Percentiles rank a stretch among this genome's conserved stretches.
Evolutionary conservation across 2,888 invertebrate genomes (phyloP).

Genomic region (Bimastos eiseni): DNA sequence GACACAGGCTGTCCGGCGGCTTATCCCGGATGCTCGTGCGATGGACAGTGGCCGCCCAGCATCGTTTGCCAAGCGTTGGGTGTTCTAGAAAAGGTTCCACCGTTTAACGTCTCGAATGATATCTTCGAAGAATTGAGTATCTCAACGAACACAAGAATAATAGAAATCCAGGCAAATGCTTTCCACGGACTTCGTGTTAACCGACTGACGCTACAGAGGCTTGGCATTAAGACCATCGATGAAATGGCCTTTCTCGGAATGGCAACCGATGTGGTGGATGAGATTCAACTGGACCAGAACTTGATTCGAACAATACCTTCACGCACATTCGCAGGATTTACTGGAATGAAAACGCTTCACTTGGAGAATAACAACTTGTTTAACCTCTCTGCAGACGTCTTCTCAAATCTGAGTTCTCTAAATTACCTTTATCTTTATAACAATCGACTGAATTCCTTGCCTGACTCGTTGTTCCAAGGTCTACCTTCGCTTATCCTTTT

Average conservation of each 20-base stretch:
- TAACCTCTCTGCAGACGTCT: not conserved
- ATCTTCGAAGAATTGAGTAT: not conserved
- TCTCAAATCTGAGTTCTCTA: not conserved
- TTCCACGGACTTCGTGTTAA: not conserved
- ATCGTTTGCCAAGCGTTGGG: not conserved
- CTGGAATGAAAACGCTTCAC: not conserved
- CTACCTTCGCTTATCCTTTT: not conserved
- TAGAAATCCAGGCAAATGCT: not conserved
- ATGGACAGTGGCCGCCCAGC: not conserved
- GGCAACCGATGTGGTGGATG: not conserved
- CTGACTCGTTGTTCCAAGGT: not conserved
- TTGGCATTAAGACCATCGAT: not conserved
- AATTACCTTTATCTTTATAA: not conserved
- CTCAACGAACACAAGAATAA: not conserved
- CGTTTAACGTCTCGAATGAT: not conserved
- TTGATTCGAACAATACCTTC: not conserved
- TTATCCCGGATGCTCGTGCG: not conserved
- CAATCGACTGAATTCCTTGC: not conserved
- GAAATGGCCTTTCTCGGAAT: not conserved
- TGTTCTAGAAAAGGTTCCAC: not conserved
- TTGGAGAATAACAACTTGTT: conserved; percentile 13
- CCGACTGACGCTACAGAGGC: not conserved
- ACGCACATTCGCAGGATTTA: conserved; percentile 1
- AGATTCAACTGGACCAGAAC: not conserved
- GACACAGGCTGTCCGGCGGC: not conserved